A percentile compares a stretch with the other conserved stretches of the same genome.
Evolutionary conservation across 2,888 invertebrate genomes (phyloP).

Genomic region (Sesia apiformis): DNA sequence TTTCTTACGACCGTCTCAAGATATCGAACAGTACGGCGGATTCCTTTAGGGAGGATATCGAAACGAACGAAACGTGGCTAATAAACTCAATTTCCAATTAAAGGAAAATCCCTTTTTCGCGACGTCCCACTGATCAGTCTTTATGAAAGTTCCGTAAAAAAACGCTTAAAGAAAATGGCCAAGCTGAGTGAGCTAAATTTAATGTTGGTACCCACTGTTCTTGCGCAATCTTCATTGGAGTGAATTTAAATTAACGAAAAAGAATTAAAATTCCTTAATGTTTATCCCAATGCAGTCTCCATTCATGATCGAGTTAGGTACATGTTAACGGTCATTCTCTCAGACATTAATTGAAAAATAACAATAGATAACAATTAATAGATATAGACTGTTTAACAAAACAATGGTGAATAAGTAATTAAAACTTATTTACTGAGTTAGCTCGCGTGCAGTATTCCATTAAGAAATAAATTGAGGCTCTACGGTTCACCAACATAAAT

Average conservation of each 20-base stretch:
- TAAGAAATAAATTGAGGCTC: constrained; percentile 31
- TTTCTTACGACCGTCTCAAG: too few species aligned
- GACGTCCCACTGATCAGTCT: constrained; percentile 32
- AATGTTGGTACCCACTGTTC: background rate
- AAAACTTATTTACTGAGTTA: constrained; percentile 46
- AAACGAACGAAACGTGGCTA: constrained; percentile 13
- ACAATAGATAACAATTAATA: background rate
- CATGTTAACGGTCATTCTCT: too few species aligned
- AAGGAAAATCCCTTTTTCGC: constrained; percentile 35
- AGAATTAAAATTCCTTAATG: constrained; percentile 15
- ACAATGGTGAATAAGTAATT: constrained; percentile 43
- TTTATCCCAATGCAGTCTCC: background rate
- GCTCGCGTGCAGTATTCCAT: constrained; percentile 39
- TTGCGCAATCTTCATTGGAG: constrained; percentile 33
- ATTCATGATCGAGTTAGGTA: background rate
- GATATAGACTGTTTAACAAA: background rate
- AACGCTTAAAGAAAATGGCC: constrained; percentile 6
- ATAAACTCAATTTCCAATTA: constrained; percentile 40
- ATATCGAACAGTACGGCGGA: too few species aligned
- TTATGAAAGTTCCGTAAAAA: constrained; percentile 33
- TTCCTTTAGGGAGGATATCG: background rate
- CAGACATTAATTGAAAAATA: background rate
- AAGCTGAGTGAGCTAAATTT: constrained; percentile 1
- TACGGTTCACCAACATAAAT: constrained; percentile 14
- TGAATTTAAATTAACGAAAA: constrained; percentile 36